Conservation (phyloP, 2,888 invertebrate species). For the Microctonus aethiopoides region DNA sequence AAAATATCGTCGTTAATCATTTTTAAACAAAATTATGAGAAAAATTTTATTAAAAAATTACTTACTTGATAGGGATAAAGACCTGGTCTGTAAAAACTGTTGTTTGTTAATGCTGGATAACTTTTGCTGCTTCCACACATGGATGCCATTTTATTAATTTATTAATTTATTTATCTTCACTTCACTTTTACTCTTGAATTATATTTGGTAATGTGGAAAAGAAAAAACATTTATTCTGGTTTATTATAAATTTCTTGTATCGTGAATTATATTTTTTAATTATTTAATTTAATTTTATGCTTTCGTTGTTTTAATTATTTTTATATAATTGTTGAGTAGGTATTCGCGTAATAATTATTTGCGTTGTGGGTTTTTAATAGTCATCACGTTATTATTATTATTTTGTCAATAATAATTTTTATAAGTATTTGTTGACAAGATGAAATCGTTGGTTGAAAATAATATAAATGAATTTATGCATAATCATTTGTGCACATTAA, state of each 20-base stretch:
- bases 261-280: no score
- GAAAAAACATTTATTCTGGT: not conserved
- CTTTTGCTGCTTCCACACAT: conserved; percentile 76
- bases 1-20: no score
- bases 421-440: not conserved
- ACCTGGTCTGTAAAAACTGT: conserved; percentile 71
- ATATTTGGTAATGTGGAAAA: not conserved
- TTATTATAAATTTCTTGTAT: not conserved
- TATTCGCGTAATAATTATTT: not conserved
- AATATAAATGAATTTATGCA: not conserved
- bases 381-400: not conserved
- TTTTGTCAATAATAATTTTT: not conserved
- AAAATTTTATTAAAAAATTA: conserved; percentile 35
- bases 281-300: not conserved
- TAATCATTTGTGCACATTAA: not conserved
- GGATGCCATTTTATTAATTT: conserved; percentile 71
- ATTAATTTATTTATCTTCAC: conserved; percentile 22
- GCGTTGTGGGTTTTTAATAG: not conserved
- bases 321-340: not conserved
- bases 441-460: not conserved
- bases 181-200: not conserved
- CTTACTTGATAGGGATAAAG: conserved; percentile 65
- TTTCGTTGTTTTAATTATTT: not conserved
- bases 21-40: not conserved
- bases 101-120: conserved; percentile 72